Evolutionary conservation across 2,113 vertebrate genomes (phyloP), one percentile per base, ranked within the genome.

Genomic region (Chlorodrepanis virens): DNA sequence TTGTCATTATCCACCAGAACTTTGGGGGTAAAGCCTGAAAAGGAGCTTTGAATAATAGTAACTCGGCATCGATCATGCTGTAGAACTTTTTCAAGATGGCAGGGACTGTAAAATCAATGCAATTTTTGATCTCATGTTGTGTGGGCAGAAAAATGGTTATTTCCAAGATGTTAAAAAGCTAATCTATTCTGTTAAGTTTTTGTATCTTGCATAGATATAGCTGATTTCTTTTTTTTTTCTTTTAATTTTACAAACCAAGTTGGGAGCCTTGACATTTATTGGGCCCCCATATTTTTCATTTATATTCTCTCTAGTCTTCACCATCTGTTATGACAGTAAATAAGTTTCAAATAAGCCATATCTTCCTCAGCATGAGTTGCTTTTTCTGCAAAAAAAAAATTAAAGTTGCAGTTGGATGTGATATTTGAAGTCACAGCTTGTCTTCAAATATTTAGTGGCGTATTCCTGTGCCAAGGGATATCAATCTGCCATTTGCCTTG

Each of bases 381-480:
- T 97, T 97, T 95, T 96, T 96, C 95, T 94, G 88, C 6, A 93
- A 94, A 88, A 96, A 94, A 95, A 94, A 88, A 91, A 93, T 22
- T 76, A 47, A 94, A 96, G 92, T 96, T 97, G 93, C 96, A 96
- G 96, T 97, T 97, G 94, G 96, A 96, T 96, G 93, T 95, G 96
- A 96, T 97, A 97, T 96, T 95, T 92, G 96, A 97, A 97, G 96
- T 96, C 96, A 97, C 96, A 96, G 96, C 94, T 97, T 97, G 96
- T 97, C 94, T 97, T 97, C 96, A 96, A 96, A 97, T 96, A 97
- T 97, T 97, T 97, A 95, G 96, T 96, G 89, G 96, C 6, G 2
- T 96, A 50, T 95, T 87, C 56, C 64, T 93, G 76, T 97, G 96
- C 96, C 96, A 97, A 96, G 86, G 96, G 92, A 97, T 94, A 97